Base-by-base conservation (phyloP, 2,888 invertebrate genomes). In the Drosophila neotestacea region DNA sequence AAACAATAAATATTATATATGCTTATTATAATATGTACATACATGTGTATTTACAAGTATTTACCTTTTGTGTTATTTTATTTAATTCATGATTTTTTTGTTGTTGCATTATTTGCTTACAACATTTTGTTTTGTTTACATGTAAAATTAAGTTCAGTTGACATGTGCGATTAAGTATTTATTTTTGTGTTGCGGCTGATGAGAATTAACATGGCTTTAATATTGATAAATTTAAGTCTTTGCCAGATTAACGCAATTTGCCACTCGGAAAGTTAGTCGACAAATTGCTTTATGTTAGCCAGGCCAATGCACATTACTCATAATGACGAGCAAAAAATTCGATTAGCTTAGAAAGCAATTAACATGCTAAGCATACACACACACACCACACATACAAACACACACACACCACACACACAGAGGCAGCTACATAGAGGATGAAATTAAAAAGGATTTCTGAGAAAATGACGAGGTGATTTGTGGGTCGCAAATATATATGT, bases 301-400 rank as follows among this genome's bases (percentile, higher is more conserved):
- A 61, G 60, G 50, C 62, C 38, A 60, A 54, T 62, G 56, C 73
- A 69, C 84, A 84, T 88, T 84, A 88, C 86, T 85, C 84, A 85
- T 88, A 88, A 85, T 85, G 84, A 85, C 88, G 63, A 72, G 86
- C 84, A 83, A 78, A 79, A 85, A 89, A 90, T 87, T 81, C 83
- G 85, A 90, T 90, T 80, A 80, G 83, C 85, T 79, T 71, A 75
- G 70, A 78, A 77, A 84, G 90, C 88, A 89, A 90, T 89, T 89
- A 89, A 88, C 85, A 80, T 79, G 73, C 83, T 74, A 74, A 79
- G 76, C 82, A 78, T 69, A 73, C 34, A 51, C 22, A 51, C 48
- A 48, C 41, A 46, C 28, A 52, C 36, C 39, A 51, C 6, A 48
- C 38, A 61, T 34, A 48, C 39, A 61, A 11, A 48, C 30, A 48